Evolutionary conservation across 2,113 vertebrate genomes (phyloP), one percentile per base, ranked within the genome.

Genomic region (Burhinus bistriatus): DNA sequence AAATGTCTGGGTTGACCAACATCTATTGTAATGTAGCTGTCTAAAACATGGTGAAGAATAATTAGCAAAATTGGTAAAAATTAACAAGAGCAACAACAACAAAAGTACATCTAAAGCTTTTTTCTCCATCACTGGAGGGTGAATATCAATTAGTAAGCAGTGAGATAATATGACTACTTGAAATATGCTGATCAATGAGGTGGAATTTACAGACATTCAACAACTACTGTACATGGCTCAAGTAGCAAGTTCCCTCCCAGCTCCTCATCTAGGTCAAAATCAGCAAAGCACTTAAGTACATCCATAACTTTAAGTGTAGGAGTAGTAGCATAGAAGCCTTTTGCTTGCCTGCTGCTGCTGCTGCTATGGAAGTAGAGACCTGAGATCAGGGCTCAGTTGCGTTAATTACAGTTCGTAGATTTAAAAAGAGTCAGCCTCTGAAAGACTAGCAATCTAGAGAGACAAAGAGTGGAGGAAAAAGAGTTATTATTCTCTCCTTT

Each of bases 61-160:
- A 30, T 54, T 62, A 80, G 4, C 5, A 87, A 92, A 93, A 91
- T 12, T 87, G 12, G 34, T 52, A 65, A 83, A 82, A 95, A 83
- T 5, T 72, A 11, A 45, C 30, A 62, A 26, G 18, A 45, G 6
- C 13, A 42, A 22, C 30, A 64, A 42, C 30, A 89, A 47, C 7
- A 80, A 18, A 79, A 77, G 47, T 84, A 11, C 72, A 78, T 55
- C 26, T 80, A 42, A 89, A 62, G 40, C 5, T 59, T 92, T 90
- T 87, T 95, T 87, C 76, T 93, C 47, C 44, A 11, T 64, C 82
- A 91, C 34, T 90, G 82, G 54, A 97, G 85, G 16, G 49, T 95
- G 94, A 96, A 92, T 85, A 92, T 94, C 89, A 92, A 65, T 93
- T 87, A 96, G 55, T 15, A 89, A 91, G 64, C 58, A 9, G n/a